Base-by-base conservation (phyloP, 2,113 vertebrate genomes). In the Oreotrochilus melanogaster region DNA sequence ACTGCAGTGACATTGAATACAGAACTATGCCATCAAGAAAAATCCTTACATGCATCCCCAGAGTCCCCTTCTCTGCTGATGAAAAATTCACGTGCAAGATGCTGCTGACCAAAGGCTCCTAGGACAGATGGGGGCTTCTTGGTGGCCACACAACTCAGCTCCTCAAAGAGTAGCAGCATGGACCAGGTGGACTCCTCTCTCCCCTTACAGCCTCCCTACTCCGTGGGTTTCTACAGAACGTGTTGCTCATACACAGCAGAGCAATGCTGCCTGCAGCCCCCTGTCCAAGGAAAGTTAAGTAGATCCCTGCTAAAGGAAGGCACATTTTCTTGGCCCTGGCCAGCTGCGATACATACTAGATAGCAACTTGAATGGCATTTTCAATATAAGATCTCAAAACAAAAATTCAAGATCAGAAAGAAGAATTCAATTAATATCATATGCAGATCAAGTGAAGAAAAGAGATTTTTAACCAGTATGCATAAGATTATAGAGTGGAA, bases 171-270 rank as follows among this genome's bases (percentile, higher is more conserved):
- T 8, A 27, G 51, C 65, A 92, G 69, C 78, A 67, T 1, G 2
- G 37, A 65, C 3, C 35, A 69, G 42, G 19, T 2, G 33, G 58
- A 53, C 54, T 76, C 45, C 54, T 33, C 57, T 50, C 42, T 92
- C 62, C 50, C 15, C 42, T 57, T 70, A 54, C 42, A 62, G 88
- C 64, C 72, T 22, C 14, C 23, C 50, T 60, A 30, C 76, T 48
- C 0, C 0, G 13, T 4, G 0, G 14, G n/a, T 18, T 75, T 60
- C 74, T 65, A 80, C 18, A 33, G 42, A 66, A 54, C 8, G 5
- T 24, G 21, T 5, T 70, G 66, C 56, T 50, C 14, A 28, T 2
- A 54, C 3, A 58, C 7, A 58, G 22, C 33, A 70, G 23, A 79
- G 35, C 33, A 45, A 62, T 43, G 73, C n/a, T 56, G 47, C 50